A percentile compares a stretch with the other conserved stretches of the same genome.
phyloP scores from a whole-genome alignment of 2,113 vertebrate genomes.

The Calyptommatus sinebrachiatus region DNA sequence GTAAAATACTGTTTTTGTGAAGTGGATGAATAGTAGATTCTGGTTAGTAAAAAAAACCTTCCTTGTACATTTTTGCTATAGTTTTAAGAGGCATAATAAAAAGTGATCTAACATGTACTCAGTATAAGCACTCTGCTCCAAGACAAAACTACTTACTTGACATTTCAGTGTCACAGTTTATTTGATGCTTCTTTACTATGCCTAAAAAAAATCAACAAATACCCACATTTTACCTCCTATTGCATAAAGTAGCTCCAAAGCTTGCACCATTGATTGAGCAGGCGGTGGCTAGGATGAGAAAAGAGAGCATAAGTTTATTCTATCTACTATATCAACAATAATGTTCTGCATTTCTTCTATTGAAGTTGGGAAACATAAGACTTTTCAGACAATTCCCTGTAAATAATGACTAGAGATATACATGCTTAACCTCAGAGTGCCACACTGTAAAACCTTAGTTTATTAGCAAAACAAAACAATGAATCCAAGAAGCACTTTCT shows the following conservation, averaged over 20 bases:
- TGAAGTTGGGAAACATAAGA: background rate
- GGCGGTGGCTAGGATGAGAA: slow-evolving; percentile 85
- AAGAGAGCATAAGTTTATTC: slow-evolving; percentile 23
- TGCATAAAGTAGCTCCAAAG: slow-evolving; percentile 92
- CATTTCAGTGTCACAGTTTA: no score
- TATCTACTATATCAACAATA: background rate
- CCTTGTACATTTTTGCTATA: no score
- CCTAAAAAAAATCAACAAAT: background rate
- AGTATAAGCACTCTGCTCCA: no score
- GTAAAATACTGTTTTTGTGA: no score
- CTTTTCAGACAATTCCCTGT: background rate
- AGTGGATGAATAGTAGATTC: no score
- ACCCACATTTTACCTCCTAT: slow-evolving; percentile 84
- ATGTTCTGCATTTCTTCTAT: background rate
- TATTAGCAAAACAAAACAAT: background rate
- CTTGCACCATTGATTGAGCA: slow-evolving; percentile 98
- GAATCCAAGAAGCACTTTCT: no score
- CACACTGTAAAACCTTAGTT: background rate
- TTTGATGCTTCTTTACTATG: no score
- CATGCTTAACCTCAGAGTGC: background rate
- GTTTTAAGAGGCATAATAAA: no score
- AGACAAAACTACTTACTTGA: no score
- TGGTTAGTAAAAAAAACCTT: no score
- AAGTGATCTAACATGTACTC: no score
- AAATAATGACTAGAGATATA: background rate